Evolutionary conservation across 2,888 invertebrate genomes (phyloP).

Genomic region (Gryllus longicercus): DNA sequence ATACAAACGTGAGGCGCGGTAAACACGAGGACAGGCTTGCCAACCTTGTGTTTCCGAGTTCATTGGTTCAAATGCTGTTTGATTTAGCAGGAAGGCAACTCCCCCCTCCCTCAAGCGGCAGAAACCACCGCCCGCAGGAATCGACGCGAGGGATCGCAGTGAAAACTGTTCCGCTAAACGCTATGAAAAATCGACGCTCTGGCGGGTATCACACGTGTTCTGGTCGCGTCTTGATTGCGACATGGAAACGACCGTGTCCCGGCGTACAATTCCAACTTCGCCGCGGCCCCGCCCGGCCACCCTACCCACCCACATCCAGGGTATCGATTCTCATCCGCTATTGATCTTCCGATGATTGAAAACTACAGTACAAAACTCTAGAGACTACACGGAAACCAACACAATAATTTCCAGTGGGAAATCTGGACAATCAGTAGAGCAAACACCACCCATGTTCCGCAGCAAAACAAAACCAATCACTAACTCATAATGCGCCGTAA

Average conservation of each 20-base stretch:
- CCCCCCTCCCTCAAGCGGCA: too few species aligned
- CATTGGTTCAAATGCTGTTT: too few species aligned
- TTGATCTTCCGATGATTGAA: neutral
- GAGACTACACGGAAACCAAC: slow-evolving; percentile 17
- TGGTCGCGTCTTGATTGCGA: too few species aligned
- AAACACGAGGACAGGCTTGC: too few species aligned
- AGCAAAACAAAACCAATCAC: slow-evolving; percentile 22
- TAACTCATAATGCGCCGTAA: slow-evolving; percentile 18
- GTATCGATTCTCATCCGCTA: slow-evolving; percentile 7
- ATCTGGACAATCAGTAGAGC: slow-evolving; percentile 31
- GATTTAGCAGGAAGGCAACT: too few species aligned
- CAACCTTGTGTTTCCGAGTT: too few species aligned
- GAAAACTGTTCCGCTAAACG: too few species aligned
- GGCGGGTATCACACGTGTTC: too few species aligned
- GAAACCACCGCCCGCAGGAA: too few species aligned
- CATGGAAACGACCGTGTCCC: neutral
- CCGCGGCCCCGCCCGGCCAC: neutral
- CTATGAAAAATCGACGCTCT: too few species aligned
- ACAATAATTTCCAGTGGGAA: slow-evolving; percentile 35
- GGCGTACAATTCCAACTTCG: neutral
- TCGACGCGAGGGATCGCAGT: too few species aligned
- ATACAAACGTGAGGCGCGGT: too few species aligned
- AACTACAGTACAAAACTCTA: slow-evolving; percentile 17
- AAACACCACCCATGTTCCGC: slow-evolving; percentile 25
- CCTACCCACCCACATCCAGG: neutral